Conservation (phyloP, 2,797 vertebrate species). For the Fistularia tabacaria region DNA sequence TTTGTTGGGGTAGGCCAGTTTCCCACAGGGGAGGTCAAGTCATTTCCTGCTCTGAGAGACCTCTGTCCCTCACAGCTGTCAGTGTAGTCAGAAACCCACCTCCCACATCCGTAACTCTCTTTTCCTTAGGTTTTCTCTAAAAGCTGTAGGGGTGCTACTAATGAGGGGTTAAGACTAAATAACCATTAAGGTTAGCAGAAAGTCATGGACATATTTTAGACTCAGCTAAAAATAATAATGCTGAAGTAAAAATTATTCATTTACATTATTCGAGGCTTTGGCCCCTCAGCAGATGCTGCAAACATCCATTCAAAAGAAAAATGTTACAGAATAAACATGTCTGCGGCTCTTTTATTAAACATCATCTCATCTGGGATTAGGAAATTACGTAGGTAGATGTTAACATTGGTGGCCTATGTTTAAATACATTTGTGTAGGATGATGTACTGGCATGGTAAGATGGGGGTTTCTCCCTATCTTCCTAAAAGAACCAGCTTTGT, state of each 20-base stretch:
- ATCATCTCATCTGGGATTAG: slow-evolving; percentile 26
- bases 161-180: no score
- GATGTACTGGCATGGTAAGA: slow-evolving; percentile 59
- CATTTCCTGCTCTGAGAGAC: slow-evolving; percentile 79
- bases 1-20: slow-evolving; percentile 62
- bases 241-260: no score
- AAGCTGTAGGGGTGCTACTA: no score
- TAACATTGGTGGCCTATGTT: slow-evolving; percentile 61
- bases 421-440: slow-evolving; percentile 66
- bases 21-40: slow-evolving; percentile 76
- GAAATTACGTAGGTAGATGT: slow-evolving; percentile 49
- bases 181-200: no score
- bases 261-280: slow-evolving; percentile 24
- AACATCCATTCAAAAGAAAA: slow-evolving; percentile 1
- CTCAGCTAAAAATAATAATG: no score
- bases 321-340: not conserved
- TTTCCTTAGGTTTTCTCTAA: slow-evolving; percentile 6
- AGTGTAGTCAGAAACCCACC: slow-evolving; percentile 70
- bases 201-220: no score
- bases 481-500: slow-evolving; percentile 75
- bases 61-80: slow-evolving; percentile 78
- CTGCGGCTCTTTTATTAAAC: slow-evolving; percentile 5
- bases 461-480: slow-evolving; percentile 49
- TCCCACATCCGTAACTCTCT: slow-evolving; percentile 60
- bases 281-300: slow-evolving; percentile 10